These are phyloP conservation scores for Celastrina argiolus DNA, from an alignment of 2,888 invertebrate genomes.

Conservation along the genomic window DNA sequence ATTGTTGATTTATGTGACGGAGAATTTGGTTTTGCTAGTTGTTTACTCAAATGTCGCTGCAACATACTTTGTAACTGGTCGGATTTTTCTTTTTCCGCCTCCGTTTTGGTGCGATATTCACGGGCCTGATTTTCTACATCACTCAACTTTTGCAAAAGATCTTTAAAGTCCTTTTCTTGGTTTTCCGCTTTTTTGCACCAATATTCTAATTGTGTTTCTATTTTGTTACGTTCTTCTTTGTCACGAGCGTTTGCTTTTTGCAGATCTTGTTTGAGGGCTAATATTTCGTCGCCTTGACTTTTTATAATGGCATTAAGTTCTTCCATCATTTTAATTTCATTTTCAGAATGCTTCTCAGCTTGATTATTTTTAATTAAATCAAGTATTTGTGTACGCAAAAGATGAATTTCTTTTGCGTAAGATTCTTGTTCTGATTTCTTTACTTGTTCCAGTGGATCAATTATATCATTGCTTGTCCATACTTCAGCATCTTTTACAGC, in stretches of 20 bases:
- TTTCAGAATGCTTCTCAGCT: slow-evolving; percentile 36
- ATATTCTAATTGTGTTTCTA: slow-evolving; percentile 52
- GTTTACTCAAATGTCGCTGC: slow-evolving; percentile 43
- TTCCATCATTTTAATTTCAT: slow-evolving; percentile 53
- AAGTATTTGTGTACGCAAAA: slow-evolving; percentile 58
- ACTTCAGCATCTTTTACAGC: slow-evolving; percentile 56
- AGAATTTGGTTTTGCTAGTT: slow-evolving; percentile 28
- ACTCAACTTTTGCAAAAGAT: slow-evolving; percentile 57
- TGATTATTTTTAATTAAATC: slow-evolving; percentile 59
- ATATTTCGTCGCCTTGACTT: slow-evolving; percentile 74
- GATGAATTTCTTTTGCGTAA: slow-evolving; percentile 72
- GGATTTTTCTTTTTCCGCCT: slow-evolving; percentile 52
- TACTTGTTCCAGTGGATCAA: slow-evolving; percentile 69
- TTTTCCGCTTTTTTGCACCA: slow-evolving; percentile 58
- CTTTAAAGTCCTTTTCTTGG: slow-evolving; percentile 61
- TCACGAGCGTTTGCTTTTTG: slow-evolving; percentile 50
- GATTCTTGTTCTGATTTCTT: slow-evolving; percentile 74
- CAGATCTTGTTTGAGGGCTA: slow-evolving; percentile 65
- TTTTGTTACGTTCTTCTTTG: slow-evolving; percentile 48
- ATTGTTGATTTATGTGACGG: slow-evolving; percentile 26
- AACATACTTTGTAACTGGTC: slow-evolving; percentile 50
- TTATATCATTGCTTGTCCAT: slow-evolving; percentile 48
- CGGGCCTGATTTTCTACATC: slow-evolving; percentile 57
- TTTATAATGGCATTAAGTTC: slow-evolving; percentile 63
- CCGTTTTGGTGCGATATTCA: slow-evolving; percentile 52